phyloP scores from a whole-genome alignment of 2,888 invertebrate species.

The Oligia latruncula region DNA sequence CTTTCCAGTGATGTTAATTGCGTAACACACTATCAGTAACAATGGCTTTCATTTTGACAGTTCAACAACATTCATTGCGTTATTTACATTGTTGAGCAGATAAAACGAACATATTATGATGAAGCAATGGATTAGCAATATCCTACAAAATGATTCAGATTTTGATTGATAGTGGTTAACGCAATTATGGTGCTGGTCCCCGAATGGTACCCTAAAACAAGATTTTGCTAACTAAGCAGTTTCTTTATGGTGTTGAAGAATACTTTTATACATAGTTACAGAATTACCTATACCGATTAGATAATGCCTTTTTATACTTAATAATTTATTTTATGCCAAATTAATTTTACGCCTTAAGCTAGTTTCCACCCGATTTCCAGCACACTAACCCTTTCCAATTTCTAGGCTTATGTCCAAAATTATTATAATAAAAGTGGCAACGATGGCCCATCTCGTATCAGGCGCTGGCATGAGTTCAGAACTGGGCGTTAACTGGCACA shows the following conservation, averaged over 20 bases:
- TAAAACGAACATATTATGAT: background rate
- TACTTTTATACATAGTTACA: background rate
- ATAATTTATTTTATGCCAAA: background rate
- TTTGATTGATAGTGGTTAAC: background rate
- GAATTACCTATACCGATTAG: background rate
- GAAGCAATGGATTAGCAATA: background rate
- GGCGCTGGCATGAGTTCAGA: constrained; percentile 85
- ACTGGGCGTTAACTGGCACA: constrained; percentile 82
- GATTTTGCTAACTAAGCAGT: background rate
- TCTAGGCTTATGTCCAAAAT: constrained; percentile 12
- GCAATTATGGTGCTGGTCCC: background rate
- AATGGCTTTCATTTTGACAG: background rate
- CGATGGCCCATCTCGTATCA: constrained; percentile 69
- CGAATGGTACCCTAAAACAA: background rate
- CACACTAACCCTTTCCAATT: background rate
- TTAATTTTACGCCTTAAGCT: background rate
- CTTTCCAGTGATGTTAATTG: background rate
- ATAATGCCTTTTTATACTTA: no score
- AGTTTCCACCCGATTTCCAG: background rate
- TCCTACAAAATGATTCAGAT: no score
- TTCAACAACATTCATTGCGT: background rate
- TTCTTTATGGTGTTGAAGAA: background rate
- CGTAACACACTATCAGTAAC: background rate
- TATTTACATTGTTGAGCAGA: background rate
- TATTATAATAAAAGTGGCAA: constrained; percentile 80